These are phyloP conservation scores for Parus major DNA, from an alignment of 2,113 vertebrate genomes.

Conservation along the genomic window DNA sequence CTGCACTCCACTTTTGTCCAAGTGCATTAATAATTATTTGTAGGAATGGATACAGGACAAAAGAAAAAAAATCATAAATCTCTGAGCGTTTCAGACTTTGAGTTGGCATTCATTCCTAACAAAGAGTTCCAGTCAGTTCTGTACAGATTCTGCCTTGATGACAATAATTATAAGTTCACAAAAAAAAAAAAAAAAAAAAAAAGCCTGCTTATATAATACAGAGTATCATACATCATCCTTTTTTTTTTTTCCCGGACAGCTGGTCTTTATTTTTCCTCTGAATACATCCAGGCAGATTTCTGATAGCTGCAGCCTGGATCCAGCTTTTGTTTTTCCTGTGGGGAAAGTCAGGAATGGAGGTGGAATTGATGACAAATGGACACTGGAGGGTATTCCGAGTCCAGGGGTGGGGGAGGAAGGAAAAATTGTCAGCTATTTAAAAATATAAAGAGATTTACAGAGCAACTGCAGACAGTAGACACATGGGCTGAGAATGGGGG, in stretches of 20 bases:
- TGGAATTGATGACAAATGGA: slow-evolving; percentile 23
- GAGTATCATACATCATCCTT: background rate
- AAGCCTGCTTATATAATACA: slow-evolving; percentile 16
- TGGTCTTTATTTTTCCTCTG: slow-evolving; percentile 36
- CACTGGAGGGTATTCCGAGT: background rate
- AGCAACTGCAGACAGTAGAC: background rate
- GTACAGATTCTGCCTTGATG: slow-evolving; percentile 22
- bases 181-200: background rate
- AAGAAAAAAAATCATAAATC: background rate
- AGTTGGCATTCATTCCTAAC: slow-evolving; percentile 11
- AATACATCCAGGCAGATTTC: background rate
- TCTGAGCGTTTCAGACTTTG: background rate
- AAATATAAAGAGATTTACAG: slow-evolving; percentile 18
- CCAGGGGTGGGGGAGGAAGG: background rate
- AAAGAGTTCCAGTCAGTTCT: slow-evolving; percentile 36
- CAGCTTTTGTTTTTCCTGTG: slow-evolving; percentile 17
- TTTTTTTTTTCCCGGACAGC: background rate
- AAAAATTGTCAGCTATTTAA: slow-evolving; percentile 1
- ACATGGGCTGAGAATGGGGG: background rate
- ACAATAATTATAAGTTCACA: slow-evolving; percentile 27
- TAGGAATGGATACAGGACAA: background rate
- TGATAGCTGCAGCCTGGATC: background rate
- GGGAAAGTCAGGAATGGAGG: slow-evolving; percentile 15
- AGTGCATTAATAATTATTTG: slow-evolving; percentile 4
- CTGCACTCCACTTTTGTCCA: background rate